Percentiles rank a stretch among this genome's conserved stretches.
Evolutionary conservation across 2,888 invertebrate species (phyloP).

Genomic region (Physocephala rufipes): DNA sequence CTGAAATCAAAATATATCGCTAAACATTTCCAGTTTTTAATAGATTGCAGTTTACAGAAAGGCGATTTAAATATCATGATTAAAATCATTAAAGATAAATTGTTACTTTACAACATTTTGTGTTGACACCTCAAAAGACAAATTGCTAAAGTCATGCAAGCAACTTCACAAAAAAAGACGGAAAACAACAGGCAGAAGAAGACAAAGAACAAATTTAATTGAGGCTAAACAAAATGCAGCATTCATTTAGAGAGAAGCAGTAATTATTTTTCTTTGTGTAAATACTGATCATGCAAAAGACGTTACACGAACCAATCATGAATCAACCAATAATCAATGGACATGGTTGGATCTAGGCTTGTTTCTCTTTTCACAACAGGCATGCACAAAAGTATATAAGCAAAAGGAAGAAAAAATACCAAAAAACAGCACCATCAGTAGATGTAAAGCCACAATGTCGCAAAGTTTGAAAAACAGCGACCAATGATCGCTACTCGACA

Average conservation of each 20-base stretch:
- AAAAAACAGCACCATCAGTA: not conserved
- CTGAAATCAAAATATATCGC: too few relatives aligned
- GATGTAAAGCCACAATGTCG: not conserved
- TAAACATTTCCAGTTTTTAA: too few relatives aligned
- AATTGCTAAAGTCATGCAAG: constrained; percentile 4
- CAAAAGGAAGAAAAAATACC: not conserved
- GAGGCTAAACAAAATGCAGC: not conserved
- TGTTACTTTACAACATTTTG: not conserved
- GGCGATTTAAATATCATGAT: too few relatives aligned
- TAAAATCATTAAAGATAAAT: not conserved
- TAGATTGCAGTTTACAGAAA: too few relatives aligned
- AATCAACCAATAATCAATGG: not conserved
- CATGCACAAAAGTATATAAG: not conserved
- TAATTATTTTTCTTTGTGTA: constrained; percentile 14
- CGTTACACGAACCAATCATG: not conserved
- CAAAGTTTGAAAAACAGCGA: too few relatives aligned
- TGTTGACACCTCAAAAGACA: constrained; percentile 20
- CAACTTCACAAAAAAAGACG: too few relatives aligned
- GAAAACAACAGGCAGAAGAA: too few relatives aligned
- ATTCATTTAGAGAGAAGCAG: constrained; percentile 5
- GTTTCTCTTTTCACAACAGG: not conserved
- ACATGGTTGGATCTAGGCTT: not conserved
- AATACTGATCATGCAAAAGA: constrained; percentile 3
- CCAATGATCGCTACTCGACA: too few relatives aligned
- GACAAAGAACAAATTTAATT: too few relatives aligned